These are phyloP conservation scores for Leptopterna dolabrata DNA, from an alignment of 2,888 invertebrate species.

Conservation along the genomic window DNA sequence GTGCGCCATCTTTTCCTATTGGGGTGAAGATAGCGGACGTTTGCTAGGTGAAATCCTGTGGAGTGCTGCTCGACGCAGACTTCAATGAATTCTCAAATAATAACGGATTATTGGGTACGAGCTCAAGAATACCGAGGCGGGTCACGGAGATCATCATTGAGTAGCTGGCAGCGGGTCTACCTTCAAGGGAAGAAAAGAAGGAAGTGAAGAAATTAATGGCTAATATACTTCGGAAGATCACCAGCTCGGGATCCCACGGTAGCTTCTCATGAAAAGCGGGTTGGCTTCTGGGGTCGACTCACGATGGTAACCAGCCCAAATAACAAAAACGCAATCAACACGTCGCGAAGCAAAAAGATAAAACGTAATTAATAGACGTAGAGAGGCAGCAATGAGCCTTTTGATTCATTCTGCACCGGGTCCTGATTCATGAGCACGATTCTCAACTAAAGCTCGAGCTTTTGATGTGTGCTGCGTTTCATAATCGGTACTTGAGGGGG, in stretches of 20 bases:
- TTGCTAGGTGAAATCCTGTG: too few species aligned
- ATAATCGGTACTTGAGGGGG: neutral
- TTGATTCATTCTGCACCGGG: neutral
- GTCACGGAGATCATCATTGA: neutral
- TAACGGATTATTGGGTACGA: neutral
- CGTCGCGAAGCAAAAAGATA: neutral
- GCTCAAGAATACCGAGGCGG: neutral
- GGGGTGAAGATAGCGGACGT: too few species aligned
- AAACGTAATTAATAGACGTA: neutral
- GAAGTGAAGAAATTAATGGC: neutral
- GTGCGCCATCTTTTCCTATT: too few species aligned
- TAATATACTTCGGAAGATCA: neutral
- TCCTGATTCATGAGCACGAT: neutral
- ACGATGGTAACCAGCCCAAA: neutral
- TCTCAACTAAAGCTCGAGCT: neutral
- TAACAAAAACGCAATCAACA: constrained; percentile 2
- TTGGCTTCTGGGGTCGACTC: neutral
- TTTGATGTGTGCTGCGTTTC: neutral
- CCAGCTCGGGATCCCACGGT: neutral
- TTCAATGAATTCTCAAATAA: neutral
- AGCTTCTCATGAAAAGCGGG: neutral
- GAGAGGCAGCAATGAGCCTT: neutral
- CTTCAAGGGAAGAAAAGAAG: neutral
- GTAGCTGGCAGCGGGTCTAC: neutral
- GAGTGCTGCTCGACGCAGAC: neutral